These are phyloP conservation scores for Phoebastria nigripes DNA, from an alignment of 2,797 vertebrate species.

Conservation along the genomic window DNA sequence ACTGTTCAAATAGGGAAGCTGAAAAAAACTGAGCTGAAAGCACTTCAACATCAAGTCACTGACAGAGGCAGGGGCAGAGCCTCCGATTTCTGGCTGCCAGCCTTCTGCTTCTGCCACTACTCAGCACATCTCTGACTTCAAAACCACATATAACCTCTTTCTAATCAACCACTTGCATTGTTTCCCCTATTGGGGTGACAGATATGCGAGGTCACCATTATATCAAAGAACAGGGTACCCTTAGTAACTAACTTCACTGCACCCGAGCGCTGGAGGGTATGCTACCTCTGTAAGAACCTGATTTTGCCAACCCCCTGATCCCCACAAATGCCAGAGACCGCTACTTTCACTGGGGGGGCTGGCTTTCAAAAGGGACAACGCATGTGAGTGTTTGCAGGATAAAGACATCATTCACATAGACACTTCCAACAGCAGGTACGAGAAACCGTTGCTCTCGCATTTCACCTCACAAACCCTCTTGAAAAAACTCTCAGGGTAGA, in stretches of 20 bases:
- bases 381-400: background rate
- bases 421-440: background rate
- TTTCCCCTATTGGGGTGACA: background rate
- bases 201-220: rapidly evolving
- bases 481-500: background rate
- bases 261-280: background rate
- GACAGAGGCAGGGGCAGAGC: background rate
- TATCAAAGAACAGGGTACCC: background rate
- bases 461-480: background rate
- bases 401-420: background rate
- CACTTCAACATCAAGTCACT: background rate
- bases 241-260: background rate
- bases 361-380: background rate
- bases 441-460: background rate
- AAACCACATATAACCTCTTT: background rate
- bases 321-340: background rate
- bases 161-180: background rate
- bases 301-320: background rate
- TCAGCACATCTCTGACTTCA: background rate
- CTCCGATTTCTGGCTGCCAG: background rate
- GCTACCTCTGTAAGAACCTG: rapidly evolving
- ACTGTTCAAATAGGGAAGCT: background rate
- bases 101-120: background rate
- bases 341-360: background rate
- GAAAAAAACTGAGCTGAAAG: background rate